phyloP scores from a whole-genome alignment of 2,797 vertebrate species.

The Enteromius unitaeniatus region DNA sequence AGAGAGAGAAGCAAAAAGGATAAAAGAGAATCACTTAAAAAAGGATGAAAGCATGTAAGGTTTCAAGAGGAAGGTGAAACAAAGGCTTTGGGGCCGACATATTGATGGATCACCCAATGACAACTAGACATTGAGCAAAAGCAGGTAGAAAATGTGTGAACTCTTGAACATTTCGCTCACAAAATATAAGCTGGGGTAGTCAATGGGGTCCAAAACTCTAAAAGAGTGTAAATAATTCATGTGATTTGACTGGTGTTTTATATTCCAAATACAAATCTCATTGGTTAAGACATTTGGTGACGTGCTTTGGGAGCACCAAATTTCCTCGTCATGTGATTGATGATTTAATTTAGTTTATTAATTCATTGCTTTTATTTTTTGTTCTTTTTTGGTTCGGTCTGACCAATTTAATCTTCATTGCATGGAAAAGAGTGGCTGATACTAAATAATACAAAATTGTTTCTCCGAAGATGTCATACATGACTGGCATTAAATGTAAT shows the following conservation, averaged over 20 bases:
- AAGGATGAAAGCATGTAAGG: slow-evolving; percentile 45
- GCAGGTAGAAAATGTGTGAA: slow-evolving; percentile 23
- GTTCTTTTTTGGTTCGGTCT: too few relatives aligned
- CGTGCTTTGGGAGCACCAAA: too few relatives aligned
- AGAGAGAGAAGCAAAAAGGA: slow-evolving; percentile 14
- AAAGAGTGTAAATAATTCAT: background rate
- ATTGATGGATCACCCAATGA: slow-evolving; percentile 55
- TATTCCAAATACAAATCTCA: background rate
- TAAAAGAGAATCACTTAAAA: slow-evolving; percentile 51
- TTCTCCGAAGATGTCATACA: too few relatives aligned
- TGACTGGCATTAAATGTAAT: background rate
- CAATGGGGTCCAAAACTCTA: background rate
- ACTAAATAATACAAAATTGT: too few relatives aligned
- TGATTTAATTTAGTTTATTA: too few relatives aligned
- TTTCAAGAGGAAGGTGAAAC: slow-evolving; percentile 33
- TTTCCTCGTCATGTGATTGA: too few relatives aligned
- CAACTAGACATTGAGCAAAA: slow-evolving; percentile 26
- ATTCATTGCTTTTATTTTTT: too few relatives aligned
- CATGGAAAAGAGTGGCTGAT: too few relatives aligned
- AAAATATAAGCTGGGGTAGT: background rate
- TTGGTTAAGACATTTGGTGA: background rate
- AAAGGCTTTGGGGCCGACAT: slow-evolving; percentile 43
- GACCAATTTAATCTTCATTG: background rate
- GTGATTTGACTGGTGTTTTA: background rate
- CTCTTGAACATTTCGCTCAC: background rate